Evolutionary conservation across 1,140 invertebrate genomes (phyloP).

Genomic region (Lepidurus couesii): DNA sequence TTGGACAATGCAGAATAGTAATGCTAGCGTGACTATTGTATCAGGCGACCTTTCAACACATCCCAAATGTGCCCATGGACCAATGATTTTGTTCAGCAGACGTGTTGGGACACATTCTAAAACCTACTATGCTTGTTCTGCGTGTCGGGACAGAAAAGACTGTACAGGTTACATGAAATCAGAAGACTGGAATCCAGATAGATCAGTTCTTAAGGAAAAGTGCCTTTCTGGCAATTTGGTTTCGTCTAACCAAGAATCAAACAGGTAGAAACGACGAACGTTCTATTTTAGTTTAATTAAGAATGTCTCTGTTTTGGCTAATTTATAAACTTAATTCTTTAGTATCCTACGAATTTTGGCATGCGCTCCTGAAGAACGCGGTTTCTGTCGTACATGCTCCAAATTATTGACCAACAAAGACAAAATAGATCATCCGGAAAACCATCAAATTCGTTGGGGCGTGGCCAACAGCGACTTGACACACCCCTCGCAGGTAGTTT

Average conservation of each 20-base stretch:
- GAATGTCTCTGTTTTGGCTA: neutral
- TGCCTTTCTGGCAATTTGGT: neutral
- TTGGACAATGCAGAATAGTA: neutral
- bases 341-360: neutral
- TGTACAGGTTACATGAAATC: slow-evolving; percentile 42
- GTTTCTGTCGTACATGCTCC: slow-evolving; percentile 61
- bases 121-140: slow-evolving; percentile 69
- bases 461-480: slow-evolving; percentile 49
- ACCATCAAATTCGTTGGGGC: slow-evolving; percentile 47
- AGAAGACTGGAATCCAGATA: neutral
- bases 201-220: neutral
- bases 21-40: neutral
- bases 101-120: slow-evolving; percentile 20
- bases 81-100: neutral
- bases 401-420: slow-evolving; percentile 50
- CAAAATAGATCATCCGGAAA: slow-evolving; percentile 45
- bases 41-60: neutral
- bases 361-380: slow-evolving; percentile 41
- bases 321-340: neutral
- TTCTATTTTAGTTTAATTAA: neutral
- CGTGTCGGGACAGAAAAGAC: slow-evolving; percentile 65
- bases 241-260: neutral
- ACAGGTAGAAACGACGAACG: neutral
- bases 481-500: slow-evolving; percentile 50
- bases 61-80: neutral